phyloP scores from a whole-genome alignment of 2,888 invertebrate genomes.

The Catonia carolina region DNA sequence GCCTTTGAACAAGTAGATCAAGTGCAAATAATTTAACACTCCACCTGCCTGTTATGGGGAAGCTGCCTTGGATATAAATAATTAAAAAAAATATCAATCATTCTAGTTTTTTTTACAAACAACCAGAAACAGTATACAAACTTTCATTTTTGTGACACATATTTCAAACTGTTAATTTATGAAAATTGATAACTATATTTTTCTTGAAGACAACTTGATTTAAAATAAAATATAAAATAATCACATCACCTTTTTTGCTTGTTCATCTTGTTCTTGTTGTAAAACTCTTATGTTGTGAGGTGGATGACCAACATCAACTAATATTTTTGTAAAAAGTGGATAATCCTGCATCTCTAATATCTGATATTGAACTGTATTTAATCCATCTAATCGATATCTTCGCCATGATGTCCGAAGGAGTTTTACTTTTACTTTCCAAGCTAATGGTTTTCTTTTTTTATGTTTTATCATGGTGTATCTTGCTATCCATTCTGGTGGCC shows the following conservation, averaged over 20 bases:
- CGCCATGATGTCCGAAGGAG: slow-evolving; percentile 38
- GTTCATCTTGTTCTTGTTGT: slow-evolving; percentile 29
- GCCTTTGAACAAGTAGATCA: too few relatives aligned
- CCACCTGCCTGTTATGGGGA: too few relatives aligned
- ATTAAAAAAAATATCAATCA: too few relatives aligned
- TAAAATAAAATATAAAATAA: too few relatives aligned
- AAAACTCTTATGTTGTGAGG: slow-evolving; percentile 33
- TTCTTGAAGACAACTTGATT: too few relatives aligned
- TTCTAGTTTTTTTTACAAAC: too few relatives aligned
- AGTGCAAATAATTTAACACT: too few relatives aligned
- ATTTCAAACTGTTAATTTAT: too few relatives aligned
- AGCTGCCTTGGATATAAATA: too few relatives aligned
- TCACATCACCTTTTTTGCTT: slow-evolving; percentile 1
- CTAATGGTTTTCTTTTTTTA: slow-evolving; percentile 37
- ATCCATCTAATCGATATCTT: slow-evolving; percentile 42
- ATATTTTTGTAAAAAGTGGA: slow-evolving; percentile 44
- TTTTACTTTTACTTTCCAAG: slow-evolving; percentile 37
- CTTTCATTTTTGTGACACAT: too few relatives aligned
- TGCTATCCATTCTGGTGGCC: slow-evolving; percentile 46
- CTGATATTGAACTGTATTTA: slow-evolving; percentile 44
- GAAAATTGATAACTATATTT: too few relatives aligned
- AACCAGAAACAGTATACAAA: too few relatives aligned
- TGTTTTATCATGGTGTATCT: slow-evolving; percentile 53
- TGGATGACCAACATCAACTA: slow-evolving; percentile 44
- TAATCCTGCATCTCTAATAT: slow-evolving; percentile 37